Evolutionary conservation across 1,140 invertebrate genomes (phyloP).

Genomic region (Notospermus geniculatus): DNA sequence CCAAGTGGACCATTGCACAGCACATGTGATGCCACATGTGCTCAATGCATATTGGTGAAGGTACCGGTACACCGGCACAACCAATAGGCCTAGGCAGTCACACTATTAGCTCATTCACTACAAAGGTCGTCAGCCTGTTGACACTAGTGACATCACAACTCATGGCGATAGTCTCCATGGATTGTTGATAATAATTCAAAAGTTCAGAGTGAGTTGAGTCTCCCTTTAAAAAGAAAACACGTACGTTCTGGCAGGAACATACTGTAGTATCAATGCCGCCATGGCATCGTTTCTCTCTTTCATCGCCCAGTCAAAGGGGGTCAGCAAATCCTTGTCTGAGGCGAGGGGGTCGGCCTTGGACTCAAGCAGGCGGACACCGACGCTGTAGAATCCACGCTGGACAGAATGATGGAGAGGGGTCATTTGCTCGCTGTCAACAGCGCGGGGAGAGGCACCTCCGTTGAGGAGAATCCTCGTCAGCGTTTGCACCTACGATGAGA

Average conservation of each 20-base stretch:
- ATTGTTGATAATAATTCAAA: too few species aligned
- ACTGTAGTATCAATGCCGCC: constrained; percentile 32
- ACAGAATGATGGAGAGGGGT: constrained; percentile 44
- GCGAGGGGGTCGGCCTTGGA: constrained; percentile 36
- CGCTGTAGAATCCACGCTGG: constrained; percentile 33
- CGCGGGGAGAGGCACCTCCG: constrained; percentile 37
- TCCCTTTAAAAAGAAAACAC: too few species aligned
- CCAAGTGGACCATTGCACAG: too few species aligned
- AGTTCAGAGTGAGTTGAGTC: too few species aligned
- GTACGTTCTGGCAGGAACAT: constrained; percentile 40
- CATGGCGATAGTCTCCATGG: too few species aligned
- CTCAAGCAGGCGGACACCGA: constrained; percentile 39
- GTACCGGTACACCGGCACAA: too few species aligned
- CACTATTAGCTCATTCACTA: too few species aligned
- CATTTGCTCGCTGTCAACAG: constrained; percentile 27
- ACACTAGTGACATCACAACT: too few species aligned
- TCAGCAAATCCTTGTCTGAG: constrained; percentile 28
- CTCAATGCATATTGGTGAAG: too few species aligned
- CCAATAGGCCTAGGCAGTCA: too few species aligned
- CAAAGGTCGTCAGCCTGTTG: too few species aligned
- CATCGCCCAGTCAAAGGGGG: constrained; percentile 35
- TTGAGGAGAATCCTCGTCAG: constrained; percentile 38
- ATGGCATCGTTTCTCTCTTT: constrained; percentile 36
- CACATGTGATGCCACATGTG: too few species aligned
- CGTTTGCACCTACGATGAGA: constrained; percentile 32